phyloP scores from a whole-genome alignment of 2,888 invertebrate species.

The Thalpophila matura region DNA sequence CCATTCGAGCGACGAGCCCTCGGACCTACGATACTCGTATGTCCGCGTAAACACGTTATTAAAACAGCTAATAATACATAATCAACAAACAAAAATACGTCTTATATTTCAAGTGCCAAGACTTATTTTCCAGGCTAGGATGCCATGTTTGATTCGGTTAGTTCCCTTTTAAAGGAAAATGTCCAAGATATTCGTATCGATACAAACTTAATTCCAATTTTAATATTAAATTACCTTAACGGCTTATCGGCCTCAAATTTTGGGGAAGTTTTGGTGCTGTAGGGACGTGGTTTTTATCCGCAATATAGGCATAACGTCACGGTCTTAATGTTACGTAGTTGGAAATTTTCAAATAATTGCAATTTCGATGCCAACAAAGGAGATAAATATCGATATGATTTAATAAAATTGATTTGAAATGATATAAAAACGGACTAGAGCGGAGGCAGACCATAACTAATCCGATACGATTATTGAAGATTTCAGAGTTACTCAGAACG shows the following conservation, averaged over 20 bases:
- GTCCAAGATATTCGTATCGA: conserved; percentile 83
- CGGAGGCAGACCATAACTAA: conserved; percentile 21
- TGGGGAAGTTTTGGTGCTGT: conserved; percentile 57
- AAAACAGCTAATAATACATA: conserved; percentile 56
- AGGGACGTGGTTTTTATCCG: conserved; percentile 45
- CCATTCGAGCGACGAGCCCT: conserved; percentile 72
- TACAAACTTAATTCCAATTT: conserved; percentile 86
- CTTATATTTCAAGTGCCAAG: conserved; percentile 42
- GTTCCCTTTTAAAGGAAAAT: conserved; percentile 68
- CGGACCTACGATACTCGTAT: conserved; percentile 55
- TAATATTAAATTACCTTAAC: conserved; percentile 74
- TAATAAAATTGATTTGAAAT: conserved; percentile 30
- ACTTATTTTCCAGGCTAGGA: conserved; percentile 40
- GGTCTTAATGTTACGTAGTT: conserved; percentile 25
- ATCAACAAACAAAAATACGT: conserved; percentile 52
- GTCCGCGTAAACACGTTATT: conserved; percentile 49
- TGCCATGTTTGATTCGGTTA: conserved; percentile 33
- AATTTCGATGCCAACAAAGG: conserved; percentile 28
- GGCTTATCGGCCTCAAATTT: conserved; percentile 74
- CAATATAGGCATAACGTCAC: conserved; percentile 28
- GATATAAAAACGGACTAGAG: conserved; percentile 21
- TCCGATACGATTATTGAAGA: conserved; percentile 27
- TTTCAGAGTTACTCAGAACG: neutral
- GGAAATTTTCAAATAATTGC: conserved; percentile 23
- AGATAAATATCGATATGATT: conserved; percentile 20